Evolutionary conservation across 1,140 invertebrate genomes (phyloP).

Genomic region (Drosophila bocki): DNA sequence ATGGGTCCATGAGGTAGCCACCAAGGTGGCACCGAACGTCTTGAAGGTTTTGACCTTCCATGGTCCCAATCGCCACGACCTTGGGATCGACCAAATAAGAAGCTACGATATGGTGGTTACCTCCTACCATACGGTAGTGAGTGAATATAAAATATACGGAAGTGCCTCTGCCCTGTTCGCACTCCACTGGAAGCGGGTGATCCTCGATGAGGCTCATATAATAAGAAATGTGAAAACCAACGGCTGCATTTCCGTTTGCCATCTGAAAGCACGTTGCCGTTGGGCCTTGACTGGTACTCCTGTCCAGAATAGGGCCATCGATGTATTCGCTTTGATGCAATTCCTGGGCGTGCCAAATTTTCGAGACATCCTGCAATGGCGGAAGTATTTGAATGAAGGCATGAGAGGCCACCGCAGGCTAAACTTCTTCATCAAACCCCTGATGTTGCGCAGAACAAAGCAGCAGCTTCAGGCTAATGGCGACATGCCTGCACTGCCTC

Average conservation of each 20-base stretch:
- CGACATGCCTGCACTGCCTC: slow-evolving; percentile 47
- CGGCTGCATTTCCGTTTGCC: slow-evolving; percentile 20
- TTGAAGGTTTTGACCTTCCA: slow-evolving; percentile 43
- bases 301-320: slow-evolving; percentile 52
- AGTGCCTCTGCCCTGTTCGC: slow-evolving; percentile 38
- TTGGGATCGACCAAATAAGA: slow-evolving; percentile 15
- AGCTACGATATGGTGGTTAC: slow-evolving; percentile 50
- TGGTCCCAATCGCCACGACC: slow-evolving; percentile 33
- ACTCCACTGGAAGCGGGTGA: slow-evolving; percentile 46
- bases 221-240: slow-evolving; percentile 42
- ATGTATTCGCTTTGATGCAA: slow-evolving; percentile 50
- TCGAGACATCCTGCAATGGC: slow-evolving; percentile 44
- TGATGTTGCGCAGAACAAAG: slow-evolving; percentile 60
- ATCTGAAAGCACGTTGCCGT: slow-evolving; percentile 20
- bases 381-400: slow-evolving; percentile 24
- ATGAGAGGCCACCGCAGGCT: slow-evolving; percentile 34
- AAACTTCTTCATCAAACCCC: slow-evolving; percentile 43
- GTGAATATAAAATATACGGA: slow-evolving; percentile 14
- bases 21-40: slow-evolving; percentile 37
- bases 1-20: slow-evolving; percentile 40
- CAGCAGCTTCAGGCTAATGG: slow-evolving; percentile 40
- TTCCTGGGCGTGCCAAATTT: slow-evolving; percentile 54
- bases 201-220: slow-evolving; percentile 58
- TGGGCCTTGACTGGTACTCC: slow-evolving; percentile 66
- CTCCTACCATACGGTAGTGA: slow-evolving; percentile 35